phyloP scores from a whole-genome alignment of 35 echinoderm and acorn worm species.

The Acanthaster planci region DNA sequence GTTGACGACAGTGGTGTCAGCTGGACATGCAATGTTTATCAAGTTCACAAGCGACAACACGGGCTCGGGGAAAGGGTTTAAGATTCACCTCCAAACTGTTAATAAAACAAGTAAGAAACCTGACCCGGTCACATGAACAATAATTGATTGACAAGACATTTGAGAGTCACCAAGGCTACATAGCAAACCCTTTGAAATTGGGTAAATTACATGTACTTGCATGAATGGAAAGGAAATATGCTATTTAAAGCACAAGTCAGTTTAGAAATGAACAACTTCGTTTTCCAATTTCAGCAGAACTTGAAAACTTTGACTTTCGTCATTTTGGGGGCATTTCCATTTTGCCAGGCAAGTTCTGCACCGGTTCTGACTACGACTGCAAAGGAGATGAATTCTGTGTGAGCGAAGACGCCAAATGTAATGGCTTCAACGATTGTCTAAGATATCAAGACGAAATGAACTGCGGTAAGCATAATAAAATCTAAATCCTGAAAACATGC shows the following conservation, averaged over 20 bases:
- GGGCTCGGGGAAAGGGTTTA: background rate
- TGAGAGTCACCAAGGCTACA: no score
- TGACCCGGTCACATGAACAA: background rate
- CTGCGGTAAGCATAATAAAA: slow-evolving; percentile 19
- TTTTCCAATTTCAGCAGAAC: no score
- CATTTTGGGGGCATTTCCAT: no score
- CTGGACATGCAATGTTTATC: background rate
- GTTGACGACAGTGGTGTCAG: slow-evolving; percentile 3
- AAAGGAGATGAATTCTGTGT: background rate
- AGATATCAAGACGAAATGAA: slow-evolving; percentile 10
- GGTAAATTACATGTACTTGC: no score
- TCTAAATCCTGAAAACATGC: background rate
- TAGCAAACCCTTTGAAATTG: no score
- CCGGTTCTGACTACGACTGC: background rate
- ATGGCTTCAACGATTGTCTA: slow-evolving; percentile 39
- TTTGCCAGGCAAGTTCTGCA: background rate
- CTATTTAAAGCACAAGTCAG: no score
- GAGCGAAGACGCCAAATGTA: background rate
- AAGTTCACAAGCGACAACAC: slow-evolving; percentile 6
- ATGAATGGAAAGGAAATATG: no score
- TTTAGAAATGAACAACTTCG: no score
- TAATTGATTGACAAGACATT: no score
- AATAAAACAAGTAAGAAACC: slow-evolving; percentile 17
- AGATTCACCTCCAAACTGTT: slow-evolving; percentile 3
- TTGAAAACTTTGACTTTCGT: no score